Conservation (phyloP, 2,113 vertebrate genomes). For the Crotalus viridis region DNA sequence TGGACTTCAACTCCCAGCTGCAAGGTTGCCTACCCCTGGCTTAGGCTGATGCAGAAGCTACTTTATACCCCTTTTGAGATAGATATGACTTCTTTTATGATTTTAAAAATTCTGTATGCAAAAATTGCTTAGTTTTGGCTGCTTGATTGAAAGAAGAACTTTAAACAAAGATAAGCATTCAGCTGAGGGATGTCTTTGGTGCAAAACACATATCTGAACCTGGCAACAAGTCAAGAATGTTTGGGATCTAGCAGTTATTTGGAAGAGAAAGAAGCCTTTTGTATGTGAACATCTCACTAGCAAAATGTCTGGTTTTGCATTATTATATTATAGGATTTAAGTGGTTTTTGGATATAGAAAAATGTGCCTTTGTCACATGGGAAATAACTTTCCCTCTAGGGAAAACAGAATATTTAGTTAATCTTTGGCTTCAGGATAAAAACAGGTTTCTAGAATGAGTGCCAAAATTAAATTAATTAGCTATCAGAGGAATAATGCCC, state of each 20-base stretch:
- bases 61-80: not conserved
- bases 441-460: not conserved
- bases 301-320: not conserved
- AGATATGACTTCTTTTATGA: not conserved
- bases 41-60: not conserved
- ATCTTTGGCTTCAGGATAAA: not conserved
- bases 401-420: not conserved
- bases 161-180: not conserved
- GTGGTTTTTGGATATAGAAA: not conserved
- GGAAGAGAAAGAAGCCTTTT: not conserved
- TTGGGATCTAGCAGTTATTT: not conserved
- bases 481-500: not conserved
- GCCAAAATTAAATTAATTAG: not conserved
- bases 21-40: too few relatives aligned
- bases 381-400: not conserved
- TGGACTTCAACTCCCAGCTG: too few relatives aligned
- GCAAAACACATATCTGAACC: not conserved
- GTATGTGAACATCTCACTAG: not conserved
- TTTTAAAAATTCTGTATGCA: not conserved
- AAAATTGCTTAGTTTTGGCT: too few relatives aligned
- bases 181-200: not conserved
- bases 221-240: not conserved
- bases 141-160: not conserved
- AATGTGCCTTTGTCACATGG: not conserved
- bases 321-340: not conserved